phyloP scores from a whole-genome alignment of 2,113 vertebrate species.

The Symphodus melops region DNA sequence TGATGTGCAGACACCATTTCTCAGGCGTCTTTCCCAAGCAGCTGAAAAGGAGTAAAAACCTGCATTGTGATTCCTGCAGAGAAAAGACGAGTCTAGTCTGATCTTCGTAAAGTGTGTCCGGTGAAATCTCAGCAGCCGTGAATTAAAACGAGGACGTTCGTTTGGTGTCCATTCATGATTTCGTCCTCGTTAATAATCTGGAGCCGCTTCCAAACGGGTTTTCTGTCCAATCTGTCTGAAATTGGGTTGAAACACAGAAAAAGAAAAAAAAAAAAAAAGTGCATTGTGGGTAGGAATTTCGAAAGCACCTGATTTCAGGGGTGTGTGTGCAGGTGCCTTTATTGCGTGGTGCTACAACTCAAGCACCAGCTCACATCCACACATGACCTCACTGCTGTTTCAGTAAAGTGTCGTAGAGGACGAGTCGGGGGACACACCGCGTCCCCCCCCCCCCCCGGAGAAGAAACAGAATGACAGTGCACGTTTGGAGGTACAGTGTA shows the following conservation, averaged over 20 bases:
- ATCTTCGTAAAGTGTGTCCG: slow-evolving; percentile 16
- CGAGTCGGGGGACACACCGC: slow-evolving; percentile 3
- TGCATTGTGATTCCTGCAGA: slow-evolving; percentile 16
- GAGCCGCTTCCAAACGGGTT: slow-evolving; percentile 38
- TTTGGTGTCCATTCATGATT: slow-evolving; percentile 11
- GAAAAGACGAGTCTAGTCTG: slow-evolving; percentile 10
- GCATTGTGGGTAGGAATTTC: slow-evolving; percentile 60
- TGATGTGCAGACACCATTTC: neutral
- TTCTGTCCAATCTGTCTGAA: slow-evolving; percentile 34
- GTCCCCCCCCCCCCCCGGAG: slow-evolving; percentile 1
- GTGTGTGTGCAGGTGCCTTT: slow-evolving; percentile 47
- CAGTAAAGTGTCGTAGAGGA: slow-evolving; percentile 34
- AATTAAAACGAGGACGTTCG: slow-evolving; percentile 30
- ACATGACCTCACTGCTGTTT: slow-evolving; percentile 37
- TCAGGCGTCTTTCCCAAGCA: neutral
- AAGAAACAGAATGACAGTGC: slow-evolving; percentile 53
- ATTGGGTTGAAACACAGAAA: slow-evolving; percentile 48
- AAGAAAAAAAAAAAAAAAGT: too few species aligned
- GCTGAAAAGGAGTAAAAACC: slow-evolving; percentile 7
- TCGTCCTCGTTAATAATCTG: slow-evolving; percentile 6
- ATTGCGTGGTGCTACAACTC: slow-evolving; percentile 35
- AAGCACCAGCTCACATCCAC: slow-evolving; percentile 28
- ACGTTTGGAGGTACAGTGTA: slow-evolving; percentile 73
- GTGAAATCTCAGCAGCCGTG: slow-evolving; percentile 29
- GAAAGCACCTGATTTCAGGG: slow-evolving; percentile 52